A percentile compares a stretch with the other conserved stretches of the same genome.
These are phyloP conservation scores for Drosophila tani DNA, from an alignment of 1,140 invertebrate species.

Conservation along the genomic window DNA sequence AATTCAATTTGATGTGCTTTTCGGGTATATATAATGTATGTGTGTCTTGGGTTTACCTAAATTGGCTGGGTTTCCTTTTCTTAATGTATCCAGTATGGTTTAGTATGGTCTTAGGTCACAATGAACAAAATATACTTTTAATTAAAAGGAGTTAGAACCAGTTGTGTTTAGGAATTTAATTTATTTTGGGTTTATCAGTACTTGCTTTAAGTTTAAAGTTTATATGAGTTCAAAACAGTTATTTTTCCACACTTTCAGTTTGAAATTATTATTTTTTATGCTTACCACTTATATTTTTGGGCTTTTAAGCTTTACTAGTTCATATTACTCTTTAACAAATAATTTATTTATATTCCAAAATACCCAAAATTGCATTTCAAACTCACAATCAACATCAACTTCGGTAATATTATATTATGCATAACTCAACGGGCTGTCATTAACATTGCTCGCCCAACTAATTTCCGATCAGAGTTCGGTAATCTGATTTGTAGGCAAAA, in stretches of 20 bases:
- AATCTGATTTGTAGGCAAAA: constrained; percentile 27
- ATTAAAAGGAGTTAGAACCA: not conserved
- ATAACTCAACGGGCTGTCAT: constrained; percentile 3
- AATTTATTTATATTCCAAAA: not conserved
- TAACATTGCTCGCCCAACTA: constrained; percentile 1
- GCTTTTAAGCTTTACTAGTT: not conserved
- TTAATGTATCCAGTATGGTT: not conserved
- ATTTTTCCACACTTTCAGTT: too few species aligned
- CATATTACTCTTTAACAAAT: not conserved
- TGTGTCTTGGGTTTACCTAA: not conserved
- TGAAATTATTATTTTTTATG: not conserved
- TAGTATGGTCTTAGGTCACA: not conserved
- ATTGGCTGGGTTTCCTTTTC: not conserved
- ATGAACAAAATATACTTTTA: not conserved
- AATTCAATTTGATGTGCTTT: constrained; percentile 19
- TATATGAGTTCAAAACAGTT: too few species aligned
- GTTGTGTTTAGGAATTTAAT: not conserved
- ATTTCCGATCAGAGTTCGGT: not conserved
- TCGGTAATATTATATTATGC: not conserved
- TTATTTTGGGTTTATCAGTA: not conserved
- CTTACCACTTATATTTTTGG: not conserved
- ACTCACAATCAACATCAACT: not conserved
- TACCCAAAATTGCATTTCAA: too few species aligned
- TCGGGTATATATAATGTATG: not conserved
- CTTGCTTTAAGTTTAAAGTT: too few species aligned